A percentile compares a stretch with the other conserved stretches of the same genome.
Conservation (phyloP, 2,888 invertebrate genomes). For the Herminia tarsipennalis region DNA sequence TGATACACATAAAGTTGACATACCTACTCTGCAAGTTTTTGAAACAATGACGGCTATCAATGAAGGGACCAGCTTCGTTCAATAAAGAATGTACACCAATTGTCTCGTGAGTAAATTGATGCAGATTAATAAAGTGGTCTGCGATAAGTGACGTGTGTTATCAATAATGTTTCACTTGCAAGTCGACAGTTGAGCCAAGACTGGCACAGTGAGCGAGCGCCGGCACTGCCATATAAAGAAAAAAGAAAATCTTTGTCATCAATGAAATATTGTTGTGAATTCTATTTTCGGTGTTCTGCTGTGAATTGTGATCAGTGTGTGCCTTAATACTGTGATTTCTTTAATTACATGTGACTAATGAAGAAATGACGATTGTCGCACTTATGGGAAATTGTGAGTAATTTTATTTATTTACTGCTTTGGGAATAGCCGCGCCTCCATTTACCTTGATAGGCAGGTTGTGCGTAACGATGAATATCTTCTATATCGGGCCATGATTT, state of each 20-base stretch:
- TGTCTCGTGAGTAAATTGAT: constrained; percentile 81
- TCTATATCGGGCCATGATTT: too few relatives aligned
- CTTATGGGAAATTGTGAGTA: constrained; percentile 83
- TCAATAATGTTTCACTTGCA: constrained; percentile 74
- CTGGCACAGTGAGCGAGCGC: constrained; percentile 63
- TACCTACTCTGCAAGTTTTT: background rate
- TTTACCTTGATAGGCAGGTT: too few relatives aligned
- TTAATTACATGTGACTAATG: constrained; percentile 66
- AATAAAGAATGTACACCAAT: constrained; percentile 56
- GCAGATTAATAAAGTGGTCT: constrained; percentile 78
- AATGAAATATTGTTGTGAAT: background rate
- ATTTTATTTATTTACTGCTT: background rate
- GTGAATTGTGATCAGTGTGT: constrained; percentile 42
- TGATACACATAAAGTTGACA: background rate
- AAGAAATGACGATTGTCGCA: constrained; percentile 71
- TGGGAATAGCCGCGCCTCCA: too few relatives aligned
- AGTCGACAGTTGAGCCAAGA: constrained; percentile 68
- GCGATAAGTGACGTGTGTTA: constrained; percentile 77
- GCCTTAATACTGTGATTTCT: too few relatives aligned
- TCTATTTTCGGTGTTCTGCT: constrained; percentile 7
- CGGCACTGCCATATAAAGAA: constrained; percentile 7
- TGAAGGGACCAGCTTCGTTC: background rate
- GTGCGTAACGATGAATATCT: too few relatives aligned
- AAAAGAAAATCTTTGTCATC: background rate
- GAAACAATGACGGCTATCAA: background rate